These are phyloP conservation scores for Sepioteuthis lessoniana DNA, from an alignment of 2,888 invertebrate genomes.

Conservation along the genomic window DNA sequence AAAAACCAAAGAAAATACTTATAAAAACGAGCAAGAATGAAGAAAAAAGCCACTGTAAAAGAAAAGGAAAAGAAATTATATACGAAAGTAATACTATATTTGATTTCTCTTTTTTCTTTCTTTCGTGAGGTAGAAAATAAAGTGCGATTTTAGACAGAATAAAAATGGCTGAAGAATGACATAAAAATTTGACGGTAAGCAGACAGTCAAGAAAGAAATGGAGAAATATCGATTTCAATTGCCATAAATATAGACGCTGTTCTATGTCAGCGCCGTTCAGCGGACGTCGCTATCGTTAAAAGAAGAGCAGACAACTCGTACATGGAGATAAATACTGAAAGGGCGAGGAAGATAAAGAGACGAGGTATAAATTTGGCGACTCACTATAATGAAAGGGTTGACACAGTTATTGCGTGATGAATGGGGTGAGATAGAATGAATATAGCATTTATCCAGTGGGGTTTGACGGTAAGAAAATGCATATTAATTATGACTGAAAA, in stretches of 20 bases:
- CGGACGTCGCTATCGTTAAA: constrained; percentile 20
- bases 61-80: no score
- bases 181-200: not conserved
- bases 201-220: not conserved
- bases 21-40: no score
- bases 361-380: not conserved
- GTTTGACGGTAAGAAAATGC: constrained; percentile 2
- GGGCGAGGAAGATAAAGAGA: not conserved
- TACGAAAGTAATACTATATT: no score
- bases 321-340: constrained; percentile 4
- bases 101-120: no score
- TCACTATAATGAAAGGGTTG: not conserved
- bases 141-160: not conserved
- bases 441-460: not conserved
- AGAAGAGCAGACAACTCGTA: not conserved
- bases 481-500: constrained; percentile 33
- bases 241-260: not conserved
- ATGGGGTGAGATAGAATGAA: constrained; percentile 33
- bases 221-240: not conserved
- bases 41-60: no score
- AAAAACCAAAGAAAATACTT: no score
- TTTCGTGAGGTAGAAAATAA: no score
- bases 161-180: not conserved
- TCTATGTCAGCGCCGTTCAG: not conserved
- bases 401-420: constrained; percentile 23